These are phyloP conservation scores for Exephanes ischioxanthus DNA, from an alignment of 2,888 invertebrate species.

Conservation along the genomic window DNA sequence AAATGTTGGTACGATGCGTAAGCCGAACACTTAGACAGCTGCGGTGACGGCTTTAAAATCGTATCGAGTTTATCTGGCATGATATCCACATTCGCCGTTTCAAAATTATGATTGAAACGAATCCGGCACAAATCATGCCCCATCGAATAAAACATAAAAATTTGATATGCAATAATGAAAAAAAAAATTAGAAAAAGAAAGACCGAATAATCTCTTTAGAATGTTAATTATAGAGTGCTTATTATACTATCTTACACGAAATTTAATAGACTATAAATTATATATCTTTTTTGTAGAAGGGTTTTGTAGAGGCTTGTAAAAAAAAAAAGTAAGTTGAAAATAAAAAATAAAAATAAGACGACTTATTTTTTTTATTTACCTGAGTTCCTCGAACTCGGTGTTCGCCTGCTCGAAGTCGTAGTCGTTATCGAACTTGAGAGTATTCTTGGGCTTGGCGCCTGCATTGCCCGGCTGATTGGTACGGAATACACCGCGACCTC, in stretches of 20 bases:
- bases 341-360: background rate
- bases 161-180: background rate
- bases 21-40: constrained; percentile 59
- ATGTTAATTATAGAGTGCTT: too few relatives aligned
- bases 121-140: constrained; percentile 80
- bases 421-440: constrained; percentile 97
- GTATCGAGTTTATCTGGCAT: constrained; percentile 79
- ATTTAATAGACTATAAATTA: too few relatives aligned
- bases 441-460: constrained; percentile 87
- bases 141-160: background rate
- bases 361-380: constrained; percentile 76
- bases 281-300: too few relatives aligned
- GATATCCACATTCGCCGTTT: constrained; percentile 80
- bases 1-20: constrained; percentile 79
- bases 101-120: constrained; percentile 75
- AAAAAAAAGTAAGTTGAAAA: too few relatives aligned
- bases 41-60: constrained; percentile 71
- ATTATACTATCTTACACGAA: too few relatives aligned
- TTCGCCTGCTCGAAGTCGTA: constrained; percentile 99
- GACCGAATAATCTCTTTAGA: too few relatives aligned
- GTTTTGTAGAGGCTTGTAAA: too few relatives aligned
- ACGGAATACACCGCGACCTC: constrained; percentile 82
- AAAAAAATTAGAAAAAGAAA: background rate
- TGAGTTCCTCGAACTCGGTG: constrained; percentile 97
- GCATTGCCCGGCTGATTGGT: constrained; percentile 81